Conservation (phyloP, 2,888 invertebrate species). For the Fragum whitleyi region DNA sequence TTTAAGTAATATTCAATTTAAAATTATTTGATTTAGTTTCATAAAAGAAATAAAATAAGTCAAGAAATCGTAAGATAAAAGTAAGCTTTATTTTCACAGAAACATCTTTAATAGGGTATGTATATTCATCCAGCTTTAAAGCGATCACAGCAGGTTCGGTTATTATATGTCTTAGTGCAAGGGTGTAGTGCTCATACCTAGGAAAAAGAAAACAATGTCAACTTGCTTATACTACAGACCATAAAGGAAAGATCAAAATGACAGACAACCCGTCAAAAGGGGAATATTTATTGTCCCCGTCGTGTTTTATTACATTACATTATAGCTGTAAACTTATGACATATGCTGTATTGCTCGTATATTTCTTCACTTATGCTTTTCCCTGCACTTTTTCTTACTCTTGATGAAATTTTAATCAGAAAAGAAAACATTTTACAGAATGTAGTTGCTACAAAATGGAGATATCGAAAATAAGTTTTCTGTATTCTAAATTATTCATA, state of each 20-base stretch:
- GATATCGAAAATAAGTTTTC: background rate
- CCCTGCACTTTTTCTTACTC: background rate
- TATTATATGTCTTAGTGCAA: background rate
- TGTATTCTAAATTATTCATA: too few species aligned
- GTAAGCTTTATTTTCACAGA: background rate
- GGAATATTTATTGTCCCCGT: background rate
- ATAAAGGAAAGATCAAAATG: conserved; percentile 6
- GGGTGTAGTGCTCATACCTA: background rate
- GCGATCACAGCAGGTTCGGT: background rate
- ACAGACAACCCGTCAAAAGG: conserved; percentile 9
- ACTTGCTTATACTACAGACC: background rate
- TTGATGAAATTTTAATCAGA: background rate
- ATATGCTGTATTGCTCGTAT: background rate
- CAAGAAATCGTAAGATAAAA: background rate
- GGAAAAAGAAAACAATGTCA: conserved; percentile 5
- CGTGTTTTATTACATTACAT: conserved; percentile 1
- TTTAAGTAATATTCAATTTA: too few species aligned
- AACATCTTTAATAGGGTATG: background rate
- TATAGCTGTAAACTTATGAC: background rate
- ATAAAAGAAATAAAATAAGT: too few species aligned
- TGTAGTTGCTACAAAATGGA: background rate
- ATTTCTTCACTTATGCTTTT: background rate
- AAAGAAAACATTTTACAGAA: background rate
- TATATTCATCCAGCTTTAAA: background rate
- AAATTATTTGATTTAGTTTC: too few species aligned